Percentiles rank a stretch among this genome's conserved stretches.
Conservation (phyloP, 2,113 vertebrate genomes). For the Atherinomorus stipes region DNA sequence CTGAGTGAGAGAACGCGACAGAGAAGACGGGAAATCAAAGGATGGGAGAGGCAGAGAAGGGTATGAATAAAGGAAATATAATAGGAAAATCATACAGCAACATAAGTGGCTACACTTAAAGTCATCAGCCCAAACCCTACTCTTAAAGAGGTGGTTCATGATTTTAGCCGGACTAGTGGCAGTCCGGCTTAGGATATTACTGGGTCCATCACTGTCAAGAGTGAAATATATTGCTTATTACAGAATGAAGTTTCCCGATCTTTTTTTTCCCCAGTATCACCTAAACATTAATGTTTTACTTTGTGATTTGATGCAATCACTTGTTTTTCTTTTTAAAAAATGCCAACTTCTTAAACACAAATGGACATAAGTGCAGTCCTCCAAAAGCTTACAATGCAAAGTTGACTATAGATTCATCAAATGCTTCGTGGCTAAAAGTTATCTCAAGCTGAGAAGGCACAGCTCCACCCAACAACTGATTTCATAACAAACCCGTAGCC, state of each 20-base stretch:
- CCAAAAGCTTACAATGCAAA: too few relatives aligned
- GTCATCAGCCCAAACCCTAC: conserved; percentile 4
- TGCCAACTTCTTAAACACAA: too few relatives aligned
- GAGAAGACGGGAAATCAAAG: neutral
- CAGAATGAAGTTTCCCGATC: neutral
- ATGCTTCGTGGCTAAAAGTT: too few relatives aligned
- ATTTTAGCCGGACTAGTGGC: neutral
- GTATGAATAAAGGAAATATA: conserved; percentile 22
- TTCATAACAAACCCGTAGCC: too few relatives aligned
- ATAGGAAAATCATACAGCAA: conserved; percentile 17
- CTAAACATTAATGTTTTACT: neutral
- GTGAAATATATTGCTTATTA: conserved; percentile 5
- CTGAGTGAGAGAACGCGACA: conserved; percentile 30
- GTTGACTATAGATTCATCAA: too few relatives aligned
- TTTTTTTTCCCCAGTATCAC: too few relatives aligned
- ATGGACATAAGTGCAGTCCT: too few relatives aligned
- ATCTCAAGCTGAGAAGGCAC: too few relatives aligned
- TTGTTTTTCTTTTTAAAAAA: conserved; percentile 25
- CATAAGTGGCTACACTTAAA: neutral
- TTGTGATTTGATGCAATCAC: conserved; percentile 4
- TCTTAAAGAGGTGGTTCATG: neutral
- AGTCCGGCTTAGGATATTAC: neutral
- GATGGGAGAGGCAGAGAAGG: conserved; percentile 1
- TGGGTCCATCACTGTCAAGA: neutral
- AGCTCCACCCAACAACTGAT: too few relatives aligned